Evolutionary conservation across 1,140 invertebrate genomes (phyloP).

Genomic region (Protaetia brevitarsis): DNA sequence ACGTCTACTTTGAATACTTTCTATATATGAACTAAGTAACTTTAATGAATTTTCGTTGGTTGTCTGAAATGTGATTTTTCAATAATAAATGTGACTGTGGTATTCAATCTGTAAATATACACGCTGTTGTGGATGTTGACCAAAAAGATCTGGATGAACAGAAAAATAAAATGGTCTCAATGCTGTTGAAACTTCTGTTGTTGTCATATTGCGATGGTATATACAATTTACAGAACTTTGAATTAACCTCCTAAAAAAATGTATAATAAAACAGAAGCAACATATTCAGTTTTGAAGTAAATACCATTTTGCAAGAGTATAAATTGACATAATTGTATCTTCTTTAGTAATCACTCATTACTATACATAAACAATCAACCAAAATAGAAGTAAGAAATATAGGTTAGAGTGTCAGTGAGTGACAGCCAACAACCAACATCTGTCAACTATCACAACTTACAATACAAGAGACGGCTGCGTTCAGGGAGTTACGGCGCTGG

Average conservation of each 20-base stretch:
- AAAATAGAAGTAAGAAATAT: too few relatives aligned
- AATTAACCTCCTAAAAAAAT: not conserved
- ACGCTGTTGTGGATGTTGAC: constrained; percentile 82
- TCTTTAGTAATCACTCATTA: too few relatives aligned
- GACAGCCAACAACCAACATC: too few relatives aligned
- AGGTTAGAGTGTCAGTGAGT: too few relatives aligned
- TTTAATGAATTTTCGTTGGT: constrained; percentile 91
- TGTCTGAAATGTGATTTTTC: constrained; percentile 55
- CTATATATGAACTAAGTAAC: constrained; percentile 78
- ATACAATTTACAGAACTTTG: not conserved
- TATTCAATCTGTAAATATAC: constrained; percentile 38
- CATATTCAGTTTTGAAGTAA: not conserved
- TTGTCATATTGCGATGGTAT: constrained; percentile 50
- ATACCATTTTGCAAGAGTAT: not conserved
- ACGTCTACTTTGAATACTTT: constrained; percentile 65
- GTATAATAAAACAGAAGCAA: not conserved
- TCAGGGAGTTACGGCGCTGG: too few relatives aligned
- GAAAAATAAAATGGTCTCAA: constrained; percentile 91
- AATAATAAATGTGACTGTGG: not conserved
- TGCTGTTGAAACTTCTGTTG: constrained; percentile 83
- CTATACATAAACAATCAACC: too few relatives aligned
- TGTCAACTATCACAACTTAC: too few relatives aligned
- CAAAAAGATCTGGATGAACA: constrained; percentile 94
- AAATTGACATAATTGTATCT: not conserved
- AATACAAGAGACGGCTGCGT: too few relatives aligned